Evolutionary conservation across 2,113 vertebrate species (phyloP).

Genomic region (Phylloscopus trochiloides): DNA sequence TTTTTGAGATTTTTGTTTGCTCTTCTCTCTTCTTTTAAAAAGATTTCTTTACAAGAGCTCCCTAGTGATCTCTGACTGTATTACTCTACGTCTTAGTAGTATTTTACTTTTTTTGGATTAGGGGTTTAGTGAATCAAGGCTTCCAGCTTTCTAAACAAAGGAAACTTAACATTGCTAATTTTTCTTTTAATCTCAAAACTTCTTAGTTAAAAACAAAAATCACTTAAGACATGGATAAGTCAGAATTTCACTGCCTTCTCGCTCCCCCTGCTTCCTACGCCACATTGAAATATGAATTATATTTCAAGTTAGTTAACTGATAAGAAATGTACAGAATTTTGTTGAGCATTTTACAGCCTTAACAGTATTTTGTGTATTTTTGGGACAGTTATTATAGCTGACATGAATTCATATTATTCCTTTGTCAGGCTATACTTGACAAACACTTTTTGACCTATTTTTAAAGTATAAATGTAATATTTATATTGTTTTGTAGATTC

Average conservation of each 20-base stretch:
- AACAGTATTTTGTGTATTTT: neutral
- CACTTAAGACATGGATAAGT: neutral
- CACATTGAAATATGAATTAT: neutral
- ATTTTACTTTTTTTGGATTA: neutral
- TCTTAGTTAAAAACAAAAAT: neutral
- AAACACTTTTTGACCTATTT: neutral
- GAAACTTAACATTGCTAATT: neutral
- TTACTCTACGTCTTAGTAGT: neutral
- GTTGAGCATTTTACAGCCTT: neutral
- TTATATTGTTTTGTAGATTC: neutral
- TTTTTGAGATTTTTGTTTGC: neutral
- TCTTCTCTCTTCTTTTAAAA: neutral
- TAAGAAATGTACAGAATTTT: neutral
- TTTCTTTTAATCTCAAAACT: neutral
- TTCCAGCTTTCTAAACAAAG: neutral
- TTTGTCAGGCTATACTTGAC: neutral
- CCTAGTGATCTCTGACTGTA: neutral
- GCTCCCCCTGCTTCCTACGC: rapidly evolving
- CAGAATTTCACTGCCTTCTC: neutral
- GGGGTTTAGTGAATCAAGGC: neutral
- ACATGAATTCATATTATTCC: neutral
- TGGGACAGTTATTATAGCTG: neutral
- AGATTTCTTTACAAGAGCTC: neutral
- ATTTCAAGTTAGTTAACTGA: neutral
- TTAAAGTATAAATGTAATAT: neutral